A percentile compares a stretch with the other conserved stretches of the same genome.
These are phyloP conservation scores for Hydrozoanthus tunicans DNA, from an alignment of 64 coral and sea anemone species.

Conservation along the genomic window DNA sequence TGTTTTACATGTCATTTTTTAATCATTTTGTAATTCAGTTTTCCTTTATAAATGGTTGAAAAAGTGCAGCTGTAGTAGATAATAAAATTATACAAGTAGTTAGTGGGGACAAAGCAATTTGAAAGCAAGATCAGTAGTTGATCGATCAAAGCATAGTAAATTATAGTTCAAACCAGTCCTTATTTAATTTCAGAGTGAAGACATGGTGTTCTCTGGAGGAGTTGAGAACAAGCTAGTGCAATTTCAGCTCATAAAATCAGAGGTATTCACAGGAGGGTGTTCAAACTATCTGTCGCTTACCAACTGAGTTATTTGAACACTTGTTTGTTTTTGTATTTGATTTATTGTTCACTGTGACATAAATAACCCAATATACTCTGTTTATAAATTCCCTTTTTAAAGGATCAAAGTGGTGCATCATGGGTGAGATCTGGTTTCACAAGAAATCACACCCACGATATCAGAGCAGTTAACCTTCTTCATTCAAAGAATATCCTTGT, in stretches of 20 bases:
- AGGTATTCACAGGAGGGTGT: constrained; percentile 1
- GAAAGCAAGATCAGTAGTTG: too few relatives aligned
- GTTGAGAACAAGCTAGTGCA: constrained; percentile 93
- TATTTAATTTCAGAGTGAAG: constrained; percentile 59
- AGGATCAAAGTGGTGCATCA: constrained; percentile 25
- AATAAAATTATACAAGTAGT: too few relatives aligned
- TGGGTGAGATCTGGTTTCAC: constrained; percentile 67
- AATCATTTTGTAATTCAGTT: too few relatives aligned
- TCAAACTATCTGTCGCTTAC: background rate
- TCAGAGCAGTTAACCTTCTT: constrained; percentile 59
- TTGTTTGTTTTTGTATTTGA: too few relatives aligned
- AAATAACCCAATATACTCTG: too few relatives aligned
- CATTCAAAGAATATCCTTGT: constrained; percentile 56
- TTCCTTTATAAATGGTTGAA: too few relatives aligned
- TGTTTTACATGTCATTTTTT: too few relatives aligned
- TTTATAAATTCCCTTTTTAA: background rate
- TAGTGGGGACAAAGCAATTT: too few relatives aligned
- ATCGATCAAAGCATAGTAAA: too few relatives aligned
- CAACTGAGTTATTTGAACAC: too few relatives aligned
- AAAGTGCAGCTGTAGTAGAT: too few relatives aligned
- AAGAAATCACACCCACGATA: constrained; percentile 73
- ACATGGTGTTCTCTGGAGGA: constrained; percentile 88
- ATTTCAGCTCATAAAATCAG: constrained; percentile 75
- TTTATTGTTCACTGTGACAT: too few relatives aligned
- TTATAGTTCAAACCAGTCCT: background rate